Evolutionary conservation across 2,888 invertebrate species (phyloP).

Genomic region (Villa cingulata): DNA sequence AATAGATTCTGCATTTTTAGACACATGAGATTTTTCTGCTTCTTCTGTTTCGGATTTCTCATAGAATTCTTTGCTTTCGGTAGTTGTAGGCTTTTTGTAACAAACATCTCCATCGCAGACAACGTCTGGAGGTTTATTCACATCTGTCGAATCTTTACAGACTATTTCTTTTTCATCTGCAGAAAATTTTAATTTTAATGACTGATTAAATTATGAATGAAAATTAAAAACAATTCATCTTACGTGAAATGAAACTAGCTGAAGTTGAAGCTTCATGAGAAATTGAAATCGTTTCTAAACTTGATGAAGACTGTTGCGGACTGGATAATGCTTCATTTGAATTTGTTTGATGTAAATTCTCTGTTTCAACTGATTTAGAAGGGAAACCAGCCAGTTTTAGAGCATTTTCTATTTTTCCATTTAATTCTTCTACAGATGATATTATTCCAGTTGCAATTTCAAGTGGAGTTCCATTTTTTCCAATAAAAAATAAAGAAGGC

Average conservation of each 20-base stretch:
- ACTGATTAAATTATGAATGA: not conserved
- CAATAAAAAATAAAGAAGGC: constrained; percentile 80
- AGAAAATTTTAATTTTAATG: not conserved
- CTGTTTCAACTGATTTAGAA: not conserved
- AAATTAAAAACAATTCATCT: not conserved
- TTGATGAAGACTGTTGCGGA: not conserved
- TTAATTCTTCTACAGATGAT: constrained; percentile 44
- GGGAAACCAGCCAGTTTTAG: constrained; percentile 18
- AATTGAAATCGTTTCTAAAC: not conserved
- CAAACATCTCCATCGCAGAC: constrained; percentile 43
- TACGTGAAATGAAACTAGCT: constrained; percentile 10
- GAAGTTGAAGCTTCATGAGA: not conserved
- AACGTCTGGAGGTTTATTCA: constrained; percentile 24
- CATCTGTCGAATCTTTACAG: not conserved
- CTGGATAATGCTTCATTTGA: not conserved
- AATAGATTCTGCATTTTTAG: constrained; percentile 14
- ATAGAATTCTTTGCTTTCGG: constrained; percentile 24
- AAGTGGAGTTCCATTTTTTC: constrained; percentile 62
- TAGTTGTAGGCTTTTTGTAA: constrained; percentile 22
- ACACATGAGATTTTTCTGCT: not conserved
- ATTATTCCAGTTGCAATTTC: constrained; percentile 59
- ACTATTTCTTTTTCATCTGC: constrained; percentile 2
- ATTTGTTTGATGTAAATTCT: no score
- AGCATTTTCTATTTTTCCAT: constrained; percentile 50
- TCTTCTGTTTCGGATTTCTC: not conserved